Base-by-base conservation (phyloP, 2,113 vertebrate species). In the Atrichornis clamosus region DNA sequence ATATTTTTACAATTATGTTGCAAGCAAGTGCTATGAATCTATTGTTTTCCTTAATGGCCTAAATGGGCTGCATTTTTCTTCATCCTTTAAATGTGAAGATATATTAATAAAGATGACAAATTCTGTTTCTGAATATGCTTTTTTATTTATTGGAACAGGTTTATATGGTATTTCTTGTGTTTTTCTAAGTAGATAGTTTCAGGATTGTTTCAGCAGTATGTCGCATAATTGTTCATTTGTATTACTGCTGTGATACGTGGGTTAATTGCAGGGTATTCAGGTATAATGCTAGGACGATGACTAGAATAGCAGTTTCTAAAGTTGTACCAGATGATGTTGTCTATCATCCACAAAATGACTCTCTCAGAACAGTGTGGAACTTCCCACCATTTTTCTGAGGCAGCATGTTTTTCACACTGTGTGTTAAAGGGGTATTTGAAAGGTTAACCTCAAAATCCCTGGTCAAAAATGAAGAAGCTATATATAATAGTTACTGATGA, bases 351-450 rank as follows among this genome's bases (percentile, higher is more conserved):
- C 91, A 95, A 94, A 97, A 93, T 92, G 46, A 96, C 73, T 86
- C 80, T 75, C 70, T 96, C 59, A 65, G 83, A 93, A 63, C 20
- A 55, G 21, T 41, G 18, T 84, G 88, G 90, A 62, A 49, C 62
- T 94, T 79, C 46, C 26, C 46, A 27, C 6, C 83, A 52, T 56
- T 41, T 52, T 96, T 97, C 93, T 92, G 96, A 95, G 88, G 32
- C 78, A 95, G 35, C 33, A 17, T n/a, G 41, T 93, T 93, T 95
- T 90, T 93, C 83, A 67, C 26, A 44, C 56, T 60, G 17, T 74
- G 59, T 96, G 67, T 89, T 95, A 93, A 97, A 82, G 85, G 39
- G 12, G 10, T 94, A 77, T 96, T 96, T 96, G 95, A 95, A 96
- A 97, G 91, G 68, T 55, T 93, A 81, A 94, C 93, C 73, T 95